Base-by-base conservation (phyloP, 2,113 vertebrate species). In the Oncorhynchus tshawytscha region DNA sequence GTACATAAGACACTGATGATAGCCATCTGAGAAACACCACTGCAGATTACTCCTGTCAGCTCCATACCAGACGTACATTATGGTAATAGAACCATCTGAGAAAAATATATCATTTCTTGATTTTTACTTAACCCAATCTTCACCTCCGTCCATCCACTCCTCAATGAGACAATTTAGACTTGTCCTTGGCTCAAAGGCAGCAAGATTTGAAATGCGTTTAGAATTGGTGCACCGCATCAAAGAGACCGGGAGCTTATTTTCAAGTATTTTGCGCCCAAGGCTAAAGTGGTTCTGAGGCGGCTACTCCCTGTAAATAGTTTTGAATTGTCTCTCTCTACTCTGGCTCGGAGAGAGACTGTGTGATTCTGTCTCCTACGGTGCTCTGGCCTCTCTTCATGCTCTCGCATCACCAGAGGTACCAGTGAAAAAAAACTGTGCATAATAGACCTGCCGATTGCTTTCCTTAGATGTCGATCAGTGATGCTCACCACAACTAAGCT, bases 151-250 rank as follows among this genome's bases (percentile, higher is more conserved):
- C 84, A 80, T 83, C 80, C 80, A 83, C 13, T 54, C 51, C 81
- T 88, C 80, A 81, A 82, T 86, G 80, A 92, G 86, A 91, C 91
- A 90, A 91, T 93, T 92, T 90, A 86, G 87, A 82, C 81, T 85
- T 75, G 89, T 93, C 92, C 91, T 93, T 93, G 88, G 90, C 91
- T 91, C 89, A 91, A 91, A 92, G 85, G 89, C 91, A 90, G 82
- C 83, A 83, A 85, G 70, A 87, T 87, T 92, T 91, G 84, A 91
- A 94, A 91, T 87, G 86, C 83, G 85, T 91, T 94, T 91, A 92
- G 89, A 92, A 91, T 92, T 91, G 87, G 85, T 90, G 85, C 86
- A 85, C 82, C 89, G 92, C 92, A 91, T 94, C 92, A 94, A 93
- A 93, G 92, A 88, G 81, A 90, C 86, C 87, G 82, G 84, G 84